Evolutionary conservation across 1,140 invertebrate genomes (phyloP).

Genomic region (Cephus cinctus): DNA sequence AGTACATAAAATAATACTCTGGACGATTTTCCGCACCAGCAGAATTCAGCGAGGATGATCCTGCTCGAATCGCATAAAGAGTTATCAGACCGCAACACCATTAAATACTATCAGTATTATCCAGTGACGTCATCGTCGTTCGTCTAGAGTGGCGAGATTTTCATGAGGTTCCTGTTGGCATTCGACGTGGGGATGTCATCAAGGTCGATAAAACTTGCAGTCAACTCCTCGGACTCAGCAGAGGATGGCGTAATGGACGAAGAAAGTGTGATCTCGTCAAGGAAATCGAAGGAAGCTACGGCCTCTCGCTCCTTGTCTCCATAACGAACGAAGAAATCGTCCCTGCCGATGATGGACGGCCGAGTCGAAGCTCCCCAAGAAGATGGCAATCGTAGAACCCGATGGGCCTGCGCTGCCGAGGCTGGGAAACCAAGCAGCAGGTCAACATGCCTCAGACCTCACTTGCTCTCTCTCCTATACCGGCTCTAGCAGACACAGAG

Average conservation of each 20-base stretch:
- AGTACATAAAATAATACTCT: too few relatives aligned
- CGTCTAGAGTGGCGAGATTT: conserved; percentile 32
- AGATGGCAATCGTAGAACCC: conserved; percentile 57
- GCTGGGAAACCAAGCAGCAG: conserved; percentile 56
- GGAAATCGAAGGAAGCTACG: conserved; percentile 76
- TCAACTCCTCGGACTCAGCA: conserved; percentile 18
- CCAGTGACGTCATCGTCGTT: too few relatives aligned
- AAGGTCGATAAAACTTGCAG: conserved; percentile 12
- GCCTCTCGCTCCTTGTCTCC: conserved; percentile 76
- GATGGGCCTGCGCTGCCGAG: conserved; percentile 60
- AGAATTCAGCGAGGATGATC: too few relatives aligned
- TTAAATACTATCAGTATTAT: too few relatives aligned
- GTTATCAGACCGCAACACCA: too few relatives aligned
- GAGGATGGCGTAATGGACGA: conserved; percentile 54
- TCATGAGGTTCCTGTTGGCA: conserved; percentile 29
- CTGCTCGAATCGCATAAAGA: too few relatives aligned
- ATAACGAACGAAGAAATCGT: conserved; percentile 74
- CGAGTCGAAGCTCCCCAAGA: conserved; percentile 56
- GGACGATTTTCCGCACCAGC: too few relatives aligned
- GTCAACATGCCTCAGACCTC: conserved; percentile 43
- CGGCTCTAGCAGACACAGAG: conserved; percentile 44
- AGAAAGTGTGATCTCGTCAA: conserved; percentile 63
- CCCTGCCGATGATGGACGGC: conserved; percentile 68
- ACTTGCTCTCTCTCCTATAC: conserved; percentile 34
- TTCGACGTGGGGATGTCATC: conserved; percentile 18